phyloP scores from a whole-genome alignment of 2,797 vertebrate genomes.

The Pangasius sanitwongsei region DNA sequence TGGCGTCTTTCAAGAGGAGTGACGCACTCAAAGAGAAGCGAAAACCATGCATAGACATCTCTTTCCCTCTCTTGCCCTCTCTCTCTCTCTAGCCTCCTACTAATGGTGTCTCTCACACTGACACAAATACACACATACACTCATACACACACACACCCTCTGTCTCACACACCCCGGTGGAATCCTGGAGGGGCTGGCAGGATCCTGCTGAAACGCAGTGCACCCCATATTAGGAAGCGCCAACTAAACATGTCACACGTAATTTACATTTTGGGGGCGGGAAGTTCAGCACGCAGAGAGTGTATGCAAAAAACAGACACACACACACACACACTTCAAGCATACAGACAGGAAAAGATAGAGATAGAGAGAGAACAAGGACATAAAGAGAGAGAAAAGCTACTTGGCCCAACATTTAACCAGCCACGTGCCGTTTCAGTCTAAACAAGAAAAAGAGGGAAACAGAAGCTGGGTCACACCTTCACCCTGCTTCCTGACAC shows the following conservation, averaged over 20 bases:
- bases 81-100: constrained; percentile 67
- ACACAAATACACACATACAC: constrained; percentile 59
- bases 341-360: constrained; percentile 13
- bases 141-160: constrained; percentile 7
- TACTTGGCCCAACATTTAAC: constrained; percentile 37
- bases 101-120: constrained; percentile 68
- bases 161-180: constrained; percentile 69
- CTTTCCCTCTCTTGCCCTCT: constrained; percentile 52
- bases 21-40: constrained; percentile 60
- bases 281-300: constrained; percentile 70
- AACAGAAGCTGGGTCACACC: constrained; percentile 40
- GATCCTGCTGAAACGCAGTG: constrained; percentile 81
- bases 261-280: constrained; percentile 83
- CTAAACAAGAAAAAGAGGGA: constrained; percentile 47
- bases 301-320: constrained; percentile 51
- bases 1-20: constrained; percentile 58
- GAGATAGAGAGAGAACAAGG: not conserved
- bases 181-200: constrained; percentile 82
- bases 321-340: constrained; percentile 57
- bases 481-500: constrained; percentile 25
- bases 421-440: constrained; percentile 41
- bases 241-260: constrained; percentile 84
- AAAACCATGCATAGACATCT: constrained; percentile 68
- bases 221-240: constrained; percentile 86
- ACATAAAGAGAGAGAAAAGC: not conserved